Conservation (phyloP, 1,140 invertebrate species). For the Conopomorpha cramerella region DNA sequence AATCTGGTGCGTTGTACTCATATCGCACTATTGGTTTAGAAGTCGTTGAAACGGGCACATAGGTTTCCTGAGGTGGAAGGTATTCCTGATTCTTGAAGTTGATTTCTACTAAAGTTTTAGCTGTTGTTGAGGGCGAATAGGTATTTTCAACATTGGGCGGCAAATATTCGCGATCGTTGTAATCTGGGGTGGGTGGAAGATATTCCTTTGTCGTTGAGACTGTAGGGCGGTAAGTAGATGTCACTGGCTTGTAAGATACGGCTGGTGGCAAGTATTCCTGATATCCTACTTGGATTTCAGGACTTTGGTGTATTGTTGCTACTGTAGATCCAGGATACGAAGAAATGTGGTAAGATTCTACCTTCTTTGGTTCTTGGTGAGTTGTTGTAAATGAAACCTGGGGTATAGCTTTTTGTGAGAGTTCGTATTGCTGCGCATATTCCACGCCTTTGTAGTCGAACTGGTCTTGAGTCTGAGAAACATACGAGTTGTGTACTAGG, state of each 20-base stretch:
- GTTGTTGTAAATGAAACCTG: conserved; percentile 16
- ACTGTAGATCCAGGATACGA: conserved; percentile 14
- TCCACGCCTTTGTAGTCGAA: conserved; percentile 21
- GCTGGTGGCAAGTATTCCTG: conserved; percentile 44
- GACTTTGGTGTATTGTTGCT: conserved; percentile 23
- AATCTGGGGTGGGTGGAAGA: conserved; percentile 12
- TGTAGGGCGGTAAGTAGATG: conserved; percentile 30
- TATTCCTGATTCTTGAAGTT: too few relatives aligned
- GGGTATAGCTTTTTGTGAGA: conserved; percentile 8
- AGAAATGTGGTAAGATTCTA: conserved; percentile 24
- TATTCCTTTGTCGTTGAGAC: conserved; percentile 31
- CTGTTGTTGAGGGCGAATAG: conserved; percentile 11
- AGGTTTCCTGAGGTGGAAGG: too few relatives aligned
- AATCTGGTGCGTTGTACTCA: conserved; percentile 35
- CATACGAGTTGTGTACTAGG: conserved; percentile 6
- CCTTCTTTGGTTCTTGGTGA: conserved; percentile 15
- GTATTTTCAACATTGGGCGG: conserved; percentile 5
- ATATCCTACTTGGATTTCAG: conserved; percentile 35
- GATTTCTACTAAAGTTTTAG: conserved; percentile 9
- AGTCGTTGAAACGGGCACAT: too few relatives aligned
- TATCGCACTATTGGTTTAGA: too few relatives aligned
- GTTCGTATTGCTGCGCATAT: conserved; percentile 23
- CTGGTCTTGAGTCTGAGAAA: conserved; percentile 11
- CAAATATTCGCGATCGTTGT: conserved; percentile 7
- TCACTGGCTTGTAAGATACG: conserved; percentile 20